A percentile compares a stretch with the other conserved stretches of the same genome.
phyloP scores from a whole-genome alignment of 2,797 vertebrate genomes.

The Onychomys torridus region DNA sequence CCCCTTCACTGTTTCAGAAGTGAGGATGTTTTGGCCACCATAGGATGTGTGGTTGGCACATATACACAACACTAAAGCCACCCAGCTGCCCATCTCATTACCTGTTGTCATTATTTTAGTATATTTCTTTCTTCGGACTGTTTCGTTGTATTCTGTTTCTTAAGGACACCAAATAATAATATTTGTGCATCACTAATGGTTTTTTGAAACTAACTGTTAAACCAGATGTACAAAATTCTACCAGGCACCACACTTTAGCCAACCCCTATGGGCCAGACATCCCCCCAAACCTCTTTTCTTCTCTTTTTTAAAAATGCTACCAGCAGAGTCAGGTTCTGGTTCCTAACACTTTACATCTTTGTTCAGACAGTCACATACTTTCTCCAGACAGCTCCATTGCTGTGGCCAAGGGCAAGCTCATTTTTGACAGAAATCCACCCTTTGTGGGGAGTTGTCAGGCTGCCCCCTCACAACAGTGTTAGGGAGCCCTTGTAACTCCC shows the following conservation, averaged over 20 bases:
- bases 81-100: neutral
- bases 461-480: neutral
- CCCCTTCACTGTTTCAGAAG: neutral
- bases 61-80: conserved; percentile 10
- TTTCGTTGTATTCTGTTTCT: neutral
- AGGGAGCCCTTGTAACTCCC: neutral
- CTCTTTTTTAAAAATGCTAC: neutral
- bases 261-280: neutral
- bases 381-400: neutral
- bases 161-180: neutral
- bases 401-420: neutral
- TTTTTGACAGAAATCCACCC: conserved; percentile 1
- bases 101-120: neutral
- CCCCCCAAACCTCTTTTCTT: neutral
- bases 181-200: conserved; percentile 35
- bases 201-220: conserved; percentile 27
- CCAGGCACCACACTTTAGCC: neutral
- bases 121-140: neutral
- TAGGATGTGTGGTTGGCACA: neutral
- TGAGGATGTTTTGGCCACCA: neutral
- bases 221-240: neutral
- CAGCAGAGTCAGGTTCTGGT: conserved; percentile 3
- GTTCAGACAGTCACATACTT: neutral
- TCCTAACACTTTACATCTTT: conserved; percentile 16
- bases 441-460: neutral